Evolutionary conservation across 2,888 invertebrate species (phyloP), one percentile per base, ranked within the genome.

Genomic region (Agrotis puta): DNA sequence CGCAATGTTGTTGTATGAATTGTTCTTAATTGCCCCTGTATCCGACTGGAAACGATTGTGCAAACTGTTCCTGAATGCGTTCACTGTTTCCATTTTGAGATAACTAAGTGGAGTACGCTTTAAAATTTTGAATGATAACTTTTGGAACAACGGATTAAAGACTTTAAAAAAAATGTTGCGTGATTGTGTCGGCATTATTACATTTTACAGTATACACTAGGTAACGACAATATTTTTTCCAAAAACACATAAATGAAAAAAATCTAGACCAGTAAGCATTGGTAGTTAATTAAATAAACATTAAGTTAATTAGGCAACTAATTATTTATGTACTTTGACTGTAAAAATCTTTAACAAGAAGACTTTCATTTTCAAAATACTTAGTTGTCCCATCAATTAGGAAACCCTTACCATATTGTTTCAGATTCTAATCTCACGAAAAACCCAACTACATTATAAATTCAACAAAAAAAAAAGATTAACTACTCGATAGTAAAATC

Each of bases 1-100:
- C 87, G 88, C 83, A 86, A 84, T 86, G 87, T 85, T 89, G 85
- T 89, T 89, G 87, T 90, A 86, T 88, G 82, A 87, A 84, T 82
- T 85, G 86, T 78, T 82, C 81, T 81, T 79, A 85, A 85, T 90
- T 89, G 87, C 89, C 83, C 80, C 77, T 89, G 91, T 92, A 89
- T 89, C 90, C 84, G 84, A 87, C 87, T 80, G 82, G 82, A 86
- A 87, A 84, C 80, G 83, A 81, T 85, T 85, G 78, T 70, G 80
- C 74, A 82, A 66, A 79, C 74, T 63, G 78, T 82, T 82, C 59
- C 75, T 84, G 77, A 80, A 74, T 67, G 24, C 63, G 65, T 20
- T 63, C 56, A 73, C 82, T 82, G 82, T 85, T 64, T 62, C n/a
- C 39, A 65, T 54, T 50, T 81, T 59, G 27, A 73, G 70, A 85